Conservation (phyloP, 2,797 vertebrate species). For the Artibeus jamaicensis region DNA sequence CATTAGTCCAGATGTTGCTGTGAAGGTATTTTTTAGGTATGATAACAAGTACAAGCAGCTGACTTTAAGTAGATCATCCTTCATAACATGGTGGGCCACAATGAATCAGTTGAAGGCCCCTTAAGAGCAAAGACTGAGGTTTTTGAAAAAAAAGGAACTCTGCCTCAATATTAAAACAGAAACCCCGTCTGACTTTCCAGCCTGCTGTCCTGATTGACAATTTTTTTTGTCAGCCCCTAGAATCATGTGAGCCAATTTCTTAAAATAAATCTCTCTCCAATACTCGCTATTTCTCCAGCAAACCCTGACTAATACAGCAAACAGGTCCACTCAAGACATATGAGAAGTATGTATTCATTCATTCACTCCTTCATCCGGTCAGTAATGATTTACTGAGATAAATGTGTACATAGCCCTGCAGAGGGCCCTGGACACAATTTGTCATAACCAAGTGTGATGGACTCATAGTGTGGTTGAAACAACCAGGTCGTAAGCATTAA, state of each 20-base stretch:
- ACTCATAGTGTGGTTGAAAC: not conserved
- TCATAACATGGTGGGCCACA: not conserved
- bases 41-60: not conserved
- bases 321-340: not conserved
- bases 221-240: not conserved
- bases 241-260: not conserved
- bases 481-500: not conserved
- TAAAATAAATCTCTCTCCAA: not conserved
- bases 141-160: not conserved
- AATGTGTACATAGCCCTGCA: accelerated
- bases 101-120: not conserved
- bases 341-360: not conserved
- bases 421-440: not conserved
- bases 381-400: not conserved
- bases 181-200: not conserved
- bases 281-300: not conserved
- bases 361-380: not conserved
- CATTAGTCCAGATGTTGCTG: not conserved
- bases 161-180: not conserved
- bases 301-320: not conserved
- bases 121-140: not conserved
- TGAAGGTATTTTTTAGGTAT: not conserved
- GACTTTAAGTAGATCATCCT: not conserved
- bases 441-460: not conserved
- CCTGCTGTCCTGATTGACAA: not conserved